Evolutionary conservation across 2,888 invertebrate genomes (phyloP).

Genomic region (Hecatera dysodea): DNA sequence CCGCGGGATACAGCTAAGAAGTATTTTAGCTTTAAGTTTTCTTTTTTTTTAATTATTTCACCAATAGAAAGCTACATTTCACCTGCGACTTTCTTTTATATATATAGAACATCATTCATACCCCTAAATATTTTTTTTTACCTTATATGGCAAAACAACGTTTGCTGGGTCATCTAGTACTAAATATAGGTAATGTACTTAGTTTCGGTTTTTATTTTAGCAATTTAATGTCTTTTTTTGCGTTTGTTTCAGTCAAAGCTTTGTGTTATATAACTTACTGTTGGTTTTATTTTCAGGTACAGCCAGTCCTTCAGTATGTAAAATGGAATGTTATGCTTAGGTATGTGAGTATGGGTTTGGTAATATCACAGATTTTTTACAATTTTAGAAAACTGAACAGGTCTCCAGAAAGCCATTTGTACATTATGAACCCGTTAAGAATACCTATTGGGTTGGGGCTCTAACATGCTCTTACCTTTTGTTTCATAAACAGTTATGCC

Average conservation of each 20-base stretch:
- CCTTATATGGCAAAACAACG: too few relatives aligned
- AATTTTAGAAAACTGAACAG: neutral
- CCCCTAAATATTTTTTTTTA: too few relatives aligned
- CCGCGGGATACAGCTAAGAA: too few relatives aligned
- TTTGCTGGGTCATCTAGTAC: too few relatives aligned
- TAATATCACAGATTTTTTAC: neutral
- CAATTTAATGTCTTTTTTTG: neutral
- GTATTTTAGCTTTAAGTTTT: too few relatives aligned
- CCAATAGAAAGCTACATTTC: too few relatives aligned
- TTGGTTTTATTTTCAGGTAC: conserved; percentile 53
- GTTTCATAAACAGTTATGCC: conserved; percentile 3
- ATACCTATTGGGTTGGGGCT: neutral
- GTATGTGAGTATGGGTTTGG: conserved; percentile 41
- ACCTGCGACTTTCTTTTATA: too few relatives aligned
- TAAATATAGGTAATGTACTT: too few relatives aligned
- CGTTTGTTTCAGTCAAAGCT: neutral
- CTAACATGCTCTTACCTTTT: too few relatives aligned
- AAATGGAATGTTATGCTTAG: conserved; percentile 46
- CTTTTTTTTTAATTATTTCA: too few relatives aligned
- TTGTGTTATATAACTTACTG: neutral
- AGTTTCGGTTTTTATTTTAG: conserved; percentile 11
- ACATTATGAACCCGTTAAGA: neutral
- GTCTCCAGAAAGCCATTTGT: neutral
- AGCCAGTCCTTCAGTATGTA: conserved; percentile 29
- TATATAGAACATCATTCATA: too few relatives aligned